phyloP scores from a whole-genome alignment of 1,140 invertebrate species.

The Drosophila oshimai region DNA sequence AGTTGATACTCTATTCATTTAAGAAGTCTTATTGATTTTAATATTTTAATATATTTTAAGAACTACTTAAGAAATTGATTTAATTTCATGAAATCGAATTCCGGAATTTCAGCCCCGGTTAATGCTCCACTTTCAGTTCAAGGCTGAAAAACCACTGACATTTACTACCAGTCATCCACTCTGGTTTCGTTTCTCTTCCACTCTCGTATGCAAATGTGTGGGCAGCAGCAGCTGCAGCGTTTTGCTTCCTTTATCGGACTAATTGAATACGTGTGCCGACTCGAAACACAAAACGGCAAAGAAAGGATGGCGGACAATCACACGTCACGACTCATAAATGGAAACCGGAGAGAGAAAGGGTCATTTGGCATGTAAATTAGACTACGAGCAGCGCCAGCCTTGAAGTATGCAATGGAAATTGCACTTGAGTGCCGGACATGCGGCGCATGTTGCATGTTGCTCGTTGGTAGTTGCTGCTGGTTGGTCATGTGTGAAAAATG shows the following conservation, averaged over 20 bases:
- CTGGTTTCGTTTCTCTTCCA: no score
- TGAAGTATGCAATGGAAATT: constrained; percentile 68
- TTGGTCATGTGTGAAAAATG: constrained; percentile 55
- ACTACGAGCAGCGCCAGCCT: constrained; percentile 32
- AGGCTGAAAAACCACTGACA: neutral
- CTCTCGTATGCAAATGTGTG: constrained; percentile 15
- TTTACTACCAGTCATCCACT: neutral
- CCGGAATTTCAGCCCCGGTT: no score
- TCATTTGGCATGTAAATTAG: constrained; percentile 73
- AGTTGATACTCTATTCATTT: neutral
- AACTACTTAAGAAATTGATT: neutral
- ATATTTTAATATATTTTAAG: neutral
- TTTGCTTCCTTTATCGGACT: constrained; percentile 29
- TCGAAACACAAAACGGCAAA: constrained; percentile 26
- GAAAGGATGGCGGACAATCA: constrained; percentile 35
- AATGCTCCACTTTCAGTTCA: neutral
- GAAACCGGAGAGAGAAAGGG: constrained; percentile 1
- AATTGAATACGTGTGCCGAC: constrained; percentile 63
- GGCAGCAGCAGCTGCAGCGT: constrained; percentile 6
- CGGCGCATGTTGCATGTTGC: constrained; percentile 44
- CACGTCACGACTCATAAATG: constrained; percentile 49
- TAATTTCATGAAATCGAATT: neutral
- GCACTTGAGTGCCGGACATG: constrained; percentile 40
- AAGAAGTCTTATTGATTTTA: neutral
- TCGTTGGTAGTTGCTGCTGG: neutral